Base-by-base conservation (phyloP, 2,113 vertebrate species). In the Petromus typicus region DNA sequence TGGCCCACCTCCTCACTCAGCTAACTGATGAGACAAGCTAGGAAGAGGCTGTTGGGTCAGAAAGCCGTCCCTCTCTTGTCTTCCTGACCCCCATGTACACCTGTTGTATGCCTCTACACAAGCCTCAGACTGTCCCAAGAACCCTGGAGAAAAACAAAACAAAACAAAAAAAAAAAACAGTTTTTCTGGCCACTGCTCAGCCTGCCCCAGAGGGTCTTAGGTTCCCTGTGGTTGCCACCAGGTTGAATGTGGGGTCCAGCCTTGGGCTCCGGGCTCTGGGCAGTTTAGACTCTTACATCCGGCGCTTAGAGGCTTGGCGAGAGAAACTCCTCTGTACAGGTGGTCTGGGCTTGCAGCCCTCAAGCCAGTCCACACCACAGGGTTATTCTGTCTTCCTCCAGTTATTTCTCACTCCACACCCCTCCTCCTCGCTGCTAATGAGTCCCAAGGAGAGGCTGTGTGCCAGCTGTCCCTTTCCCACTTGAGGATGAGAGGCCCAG, bases 381-480 rank as follows among this genome's bases (percentile, higher is more conserved):
- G 22, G 34, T 30, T 22, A 1, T 37, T 67, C 32, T 11, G 7
- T 32, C 7, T 30, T 2, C 43, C 16, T 63, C 30, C 45, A 23
- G 20, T 7, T 4, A 45, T 1, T 45, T 16, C 54, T 20, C 32
- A n/a, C 18, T 48, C 45, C 16, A 13, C 43, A 40, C 22, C 71
- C 64, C 78, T 48, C 51, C 30, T 27, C 76, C 5, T 4, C 91
- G 75, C 89, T 11, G 75, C 27, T 98, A 98, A 98, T 92, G 98
- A 98, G 98, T 96, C 97, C 98, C 98, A 78, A 61, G 20, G 97
- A 98, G 98, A 97, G 0, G 57, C 0, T 0, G 1, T 0, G 3
- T 8, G 89, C 94, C 91, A 32, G 1, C 59, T 45, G 45, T 23
- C 67, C 96, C 82, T 85, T 86, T 94, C 56, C 0, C 2, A 67